Evolutionary conservation across 2,113 vertebrate genomes (phyloP).

Genomic region (Scytalopus superciliaris): DNA sequence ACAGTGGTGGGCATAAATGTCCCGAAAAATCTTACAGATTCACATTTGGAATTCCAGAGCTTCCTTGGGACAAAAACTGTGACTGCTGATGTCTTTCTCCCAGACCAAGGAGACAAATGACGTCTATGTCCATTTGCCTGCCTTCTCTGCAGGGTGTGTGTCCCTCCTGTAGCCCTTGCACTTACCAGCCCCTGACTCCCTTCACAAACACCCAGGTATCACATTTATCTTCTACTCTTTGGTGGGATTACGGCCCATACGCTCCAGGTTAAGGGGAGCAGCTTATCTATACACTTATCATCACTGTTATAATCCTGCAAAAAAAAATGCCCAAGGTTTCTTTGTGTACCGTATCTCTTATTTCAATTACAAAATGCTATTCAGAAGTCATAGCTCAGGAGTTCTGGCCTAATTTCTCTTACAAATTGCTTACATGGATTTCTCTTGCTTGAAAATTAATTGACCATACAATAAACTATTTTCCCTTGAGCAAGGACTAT

Average conservation of each 20-base stretch:
- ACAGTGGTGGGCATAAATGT: background rate
- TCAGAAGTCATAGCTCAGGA: background rate
- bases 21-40: background rate
- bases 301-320: background rate
- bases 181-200: background rate
- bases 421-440: background rate
- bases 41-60: background rate
- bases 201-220: background rate
- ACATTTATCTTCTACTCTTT: background rate
- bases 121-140: accelerated
- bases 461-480: conserved; percentile 32
- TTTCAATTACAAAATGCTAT: background rate
- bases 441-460: conserved; percentile 48
- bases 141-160: background rate
- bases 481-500: conserved; percentile 38
- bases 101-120: background rate
- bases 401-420: conserved; percentile 27
- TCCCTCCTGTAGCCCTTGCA: background rate
- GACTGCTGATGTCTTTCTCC: background rate
- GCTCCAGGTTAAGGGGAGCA: background rate
- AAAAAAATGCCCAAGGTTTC: background rate
- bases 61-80: accelerated
- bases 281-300: background rate
- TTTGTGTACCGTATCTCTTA: background rate
- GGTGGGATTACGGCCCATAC: background rate